Conservation (phyloP, 2,888 invertebrate species). For the Xylota segnis region DNA sequence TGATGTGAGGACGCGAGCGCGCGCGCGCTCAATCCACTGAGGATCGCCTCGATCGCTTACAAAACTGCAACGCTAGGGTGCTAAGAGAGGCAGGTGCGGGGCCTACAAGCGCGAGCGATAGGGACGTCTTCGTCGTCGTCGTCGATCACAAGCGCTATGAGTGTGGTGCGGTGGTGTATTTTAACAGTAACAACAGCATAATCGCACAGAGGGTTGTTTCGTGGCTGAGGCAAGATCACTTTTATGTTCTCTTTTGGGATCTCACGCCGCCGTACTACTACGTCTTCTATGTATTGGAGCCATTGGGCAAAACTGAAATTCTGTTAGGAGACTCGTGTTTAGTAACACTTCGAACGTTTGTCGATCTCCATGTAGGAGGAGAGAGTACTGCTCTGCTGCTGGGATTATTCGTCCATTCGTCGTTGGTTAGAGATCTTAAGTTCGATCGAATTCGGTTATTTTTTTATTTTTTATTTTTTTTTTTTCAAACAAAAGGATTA, state of each 20-base stretch:
- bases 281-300: slow-evolving; percentile 60
- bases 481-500: slow-evolving; percentile 14
- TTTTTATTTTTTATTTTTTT: slow-evolving; percentile 34
- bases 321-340: slow-evolving; percentile 83
- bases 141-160: not conserved
- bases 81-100: slow-evolving; percentile 18
- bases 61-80: slow-evolving; percentile 8
- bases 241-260: slow-evolving; percentile 62
- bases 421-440: slow-evolving; percentile 56
- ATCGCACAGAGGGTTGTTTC: slow-evolving; percentile 63
- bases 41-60: slow-evolving; percentile 40
- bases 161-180: slow-evolving; percentile 33
- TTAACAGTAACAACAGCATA: slow-evolving; percentile 26
- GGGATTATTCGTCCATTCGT: slow-evolving; percentile 71
- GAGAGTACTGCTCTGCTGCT: slow-evolving; percentile 79
- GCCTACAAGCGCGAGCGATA: slow-evolving; percentile 8
- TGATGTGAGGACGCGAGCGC: slow-evolving; percentile 43
- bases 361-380: slow-evolving; percentile 84
- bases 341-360: slow-evolving; percentile 85
- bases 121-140: too few species aligned
- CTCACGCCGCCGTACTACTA: not conserved
- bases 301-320: slow-evolving; percentile 80
- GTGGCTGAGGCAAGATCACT: slow-evolving; percentile 35
- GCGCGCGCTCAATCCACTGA: slow-evolving; percentile 40
- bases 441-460: slow-evolving; percentile 47